Evolutionary conservation across 30 jellyfish, hydroid and myxozoan genomes (phyloP).

Genomic region (Mastigias papua): DNA sequence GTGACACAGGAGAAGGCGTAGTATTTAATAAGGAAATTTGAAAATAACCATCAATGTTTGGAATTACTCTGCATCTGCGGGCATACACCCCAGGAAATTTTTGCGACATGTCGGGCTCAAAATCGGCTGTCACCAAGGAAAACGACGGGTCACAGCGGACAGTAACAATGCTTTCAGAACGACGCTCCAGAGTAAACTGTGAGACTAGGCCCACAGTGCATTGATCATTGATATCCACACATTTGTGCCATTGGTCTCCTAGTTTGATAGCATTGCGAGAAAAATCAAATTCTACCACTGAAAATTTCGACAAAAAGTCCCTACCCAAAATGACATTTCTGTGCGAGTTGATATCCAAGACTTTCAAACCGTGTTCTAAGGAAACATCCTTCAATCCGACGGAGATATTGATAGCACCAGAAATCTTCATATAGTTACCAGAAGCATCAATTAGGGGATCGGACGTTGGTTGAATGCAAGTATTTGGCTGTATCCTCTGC

Average conservation of each 20-base stretch:
- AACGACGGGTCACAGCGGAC: slow-evolving; percentile 35
- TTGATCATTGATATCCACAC: slow-evolving; percentile 17
- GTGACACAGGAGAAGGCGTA: neutral
- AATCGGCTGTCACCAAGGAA: slow-evolving; percentile 55
- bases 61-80: slow-evolving; percentile 46
- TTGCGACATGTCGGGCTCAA: slow-evolving; percentile 36
- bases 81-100: slow-evolving; percentile 38
- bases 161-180: slow-evolving; percentile 34
- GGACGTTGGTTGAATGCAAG: neutral
- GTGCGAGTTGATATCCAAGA: slow-evolving; percentile 4
- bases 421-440: slow-evolving; percentile 58
- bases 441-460: slow-evolving; percentile 67
- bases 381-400: slow-evolving; percentile 33
- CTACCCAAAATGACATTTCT: slow-evolving; percentile 42
- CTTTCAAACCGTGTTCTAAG: slow-evolving; percentile 14
- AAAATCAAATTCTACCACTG: slow-evolving; percentile 49
- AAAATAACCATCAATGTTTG: slow-evolving; percentile 5
- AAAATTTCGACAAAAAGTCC: slow-evolving; percentile 43
- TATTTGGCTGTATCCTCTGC: slow-evolving; percentile 6
- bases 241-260: slow-evolving; percentile 31
- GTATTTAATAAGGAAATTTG: neutral
- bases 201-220: slow-evolving; percentile 33
- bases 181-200: slow-evolving; percentile 13
- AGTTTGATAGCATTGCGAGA: slow-evolving; percentile 35
- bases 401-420: slow-evolving; percentile 34